Conservation (phyloP, 2,888 invertebrate genomes). For the Coronaproctus castanopsis region DNA sequence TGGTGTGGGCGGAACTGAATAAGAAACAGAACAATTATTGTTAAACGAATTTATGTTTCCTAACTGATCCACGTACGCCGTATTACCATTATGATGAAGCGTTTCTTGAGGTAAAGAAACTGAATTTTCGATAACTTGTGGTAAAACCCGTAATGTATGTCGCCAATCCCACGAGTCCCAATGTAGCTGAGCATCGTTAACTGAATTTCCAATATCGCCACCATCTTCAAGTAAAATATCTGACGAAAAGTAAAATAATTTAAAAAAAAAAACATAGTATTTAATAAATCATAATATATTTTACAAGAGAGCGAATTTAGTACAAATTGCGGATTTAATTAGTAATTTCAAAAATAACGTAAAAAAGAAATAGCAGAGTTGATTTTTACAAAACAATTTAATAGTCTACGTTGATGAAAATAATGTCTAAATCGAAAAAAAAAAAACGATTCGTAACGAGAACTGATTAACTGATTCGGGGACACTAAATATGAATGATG, state of each 20-base stretch:
- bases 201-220: conserved; percentile 8
- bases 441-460: too few species aligned
- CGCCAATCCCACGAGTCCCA: conserved; percentile 87
- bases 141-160: conserved; percentile 12
- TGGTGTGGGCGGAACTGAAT: not conserved
- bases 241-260: conserved; percentile 1
- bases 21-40: conserved; percentile 1
- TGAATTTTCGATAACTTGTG: conserved; percentile 1
- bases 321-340: too few species aligned
- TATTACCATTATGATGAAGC: conserved; percentile 5
- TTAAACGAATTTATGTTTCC: not conserved
- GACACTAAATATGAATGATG: too few species aligned
- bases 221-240: conserved; percentile 13
- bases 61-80: conserved; percentile 4
- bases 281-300: not conserved
- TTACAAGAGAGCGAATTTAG: not conserved
- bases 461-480: too few species aligned
- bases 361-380: too few species aligned
- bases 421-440: too few species aligned
- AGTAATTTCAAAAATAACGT: too few species aligned
- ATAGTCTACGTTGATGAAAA: too few species aligned
- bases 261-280: not conserved
- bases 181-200: conserved; percentile 38
- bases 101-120: conserved; percentile 20
- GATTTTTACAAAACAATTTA: too few species aligned